Percentiles rank a stretch among this genome's conserved stretches.
Conservation (phyloP, 2,113 vertebrate genomes). For the Amblyornis subalaris region DNA sequence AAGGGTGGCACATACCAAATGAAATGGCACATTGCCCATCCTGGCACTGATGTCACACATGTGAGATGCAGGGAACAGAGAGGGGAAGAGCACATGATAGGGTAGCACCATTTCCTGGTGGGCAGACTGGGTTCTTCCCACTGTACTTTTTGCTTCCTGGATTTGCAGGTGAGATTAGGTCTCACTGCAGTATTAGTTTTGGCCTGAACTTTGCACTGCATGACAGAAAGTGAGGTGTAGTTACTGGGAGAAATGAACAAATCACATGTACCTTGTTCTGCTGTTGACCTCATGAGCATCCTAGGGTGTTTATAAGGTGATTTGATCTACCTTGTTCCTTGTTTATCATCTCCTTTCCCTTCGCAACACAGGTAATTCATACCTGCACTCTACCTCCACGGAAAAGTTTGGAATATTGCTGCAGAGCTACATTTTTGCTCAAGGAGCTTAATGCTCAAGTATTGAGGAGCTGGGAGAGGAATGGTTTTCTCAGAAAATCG, state of each 20-base stretch:
- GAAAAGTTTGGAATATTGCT: not conserved
- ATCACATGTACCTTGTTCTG: not conserved
- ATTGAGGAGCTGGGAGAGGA: not conserved
- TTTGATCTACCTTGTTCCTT: not conserved
- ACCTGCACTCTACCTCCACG: not conserved
- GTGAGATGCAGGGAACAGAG: not conserved
- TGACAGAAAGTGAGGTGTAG: not conserved
- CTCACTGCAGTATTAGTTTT: not conserved
- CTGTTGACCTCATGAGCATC: not conserved
- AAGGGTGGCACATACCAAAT: not conserved
- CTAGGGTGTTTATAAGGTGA: not conserved
- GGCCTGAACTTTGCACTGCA: not conserved
- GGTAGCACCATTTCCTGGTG: not conserved
- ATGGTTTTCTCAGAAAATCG: not conserved
- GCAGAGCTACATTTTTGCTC: not conserved
- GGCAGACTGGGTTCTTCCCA: not conserved
- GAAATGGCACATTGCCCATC: not conserved
- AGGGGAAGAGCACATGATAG: not conserved
- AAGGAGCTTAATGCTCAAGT: not conserved
- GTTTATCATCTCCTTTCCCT: not conserved
- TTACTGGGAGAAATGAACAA: not conserved
- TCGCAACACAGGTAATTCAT: not conserved
- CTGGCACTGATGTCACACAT: not conserved
- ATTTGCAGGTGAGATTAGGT: not conserved
- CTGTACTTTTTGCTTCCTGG: not conserved